Percentiles rank a stretch among this genome's conserved stretches.
Evolutionary conservation across 2,113 vertebrate species (phyloP).

Genomic region (Platysternon megacephalum): DNA sequence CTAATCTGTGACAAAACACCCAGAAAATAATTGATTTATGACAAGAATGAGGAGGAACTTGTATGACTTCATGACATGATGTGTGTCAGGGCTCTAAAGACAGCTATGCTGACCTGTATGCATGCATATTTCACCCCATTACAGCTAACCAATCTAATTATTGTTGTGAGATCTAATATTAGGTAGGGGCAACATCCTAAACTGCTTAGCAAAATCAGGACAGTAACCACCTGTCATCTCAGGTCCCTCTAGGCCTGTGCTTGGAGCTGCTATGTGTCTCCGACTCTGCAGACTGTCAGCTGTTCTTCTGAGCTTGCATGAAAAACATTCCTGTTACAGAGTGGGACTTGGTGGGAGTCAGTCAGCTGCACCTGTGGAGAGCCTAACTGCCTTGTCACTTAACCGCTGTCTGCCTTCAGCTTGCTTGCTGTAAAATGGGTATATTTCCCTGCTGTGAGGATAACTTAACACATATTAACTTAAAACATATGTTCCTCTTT

Average conservation of each 20-base stretch:
- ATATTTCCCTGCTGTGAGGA: neutral
- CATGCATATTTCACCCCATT: neutral
- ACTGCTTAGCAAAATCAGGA: neutral
- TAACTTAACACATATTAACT: neutral
- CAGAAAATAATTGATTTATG: neutral
- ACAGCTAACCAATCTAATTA: neutral
- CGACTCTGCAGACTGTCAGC: neutral
- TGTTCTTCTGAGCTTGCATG: neutral
- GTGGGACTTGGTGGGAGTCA: neutral
- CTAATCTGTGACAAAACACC: neutral
- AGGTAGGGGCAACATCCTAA: neutral
- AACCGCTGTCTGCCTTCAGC: neutral
- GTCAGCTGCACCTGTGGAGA: neutral
- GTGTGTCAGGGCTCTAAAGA: neutral
- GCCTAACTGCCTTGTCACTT: neutral
- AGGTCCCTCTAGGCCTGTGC: neutral
- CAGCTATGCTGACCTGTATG: neutral
- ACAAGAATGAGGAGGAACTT: neutral
- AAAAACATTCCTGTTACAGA: neutral
- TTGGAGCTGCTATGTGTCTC: neutral
- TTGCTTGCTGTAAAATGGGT: neutral
- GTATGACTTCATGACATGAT: neutral
- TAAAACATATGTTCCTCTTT: neutral
- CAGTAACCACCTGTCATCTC: neutral
- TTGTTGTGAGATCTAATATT: neutral